These are phyloP conservation scores for Colaptes auratus DNA, from an alignment of 2,113 vertebrate species.

Conservation along the genomic window DNA sequence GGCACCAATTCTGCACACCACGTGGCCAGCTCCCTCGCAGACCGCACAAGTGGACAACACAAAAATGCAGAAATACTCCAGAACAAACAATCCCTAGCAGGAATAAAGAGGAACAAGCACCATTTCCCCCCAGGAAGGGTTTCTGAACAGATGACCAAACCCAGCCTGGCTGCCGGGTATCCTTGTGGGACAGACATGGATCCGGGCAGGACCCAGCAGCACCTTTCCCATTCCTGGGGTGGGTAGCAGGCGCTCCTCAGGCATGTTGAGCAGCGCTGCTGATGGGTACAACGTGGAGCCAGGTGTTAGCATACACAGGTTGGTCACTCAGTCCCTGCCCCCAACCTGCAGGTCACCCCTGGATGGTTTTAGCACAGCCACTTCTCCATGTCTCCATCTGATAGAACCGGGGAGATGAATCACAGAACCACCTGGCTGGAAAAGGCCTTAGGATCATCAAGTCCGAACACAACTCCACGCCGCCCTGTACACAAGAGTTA, in stretches of 20 bases:
- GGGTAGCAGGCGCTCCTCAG: not conserved
- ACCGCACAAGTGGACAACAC: not conserved
- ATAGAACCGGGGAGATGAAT: not conserved
- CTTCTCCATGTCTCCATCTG: not conserved
- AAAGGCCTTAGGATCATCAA: too few relatives aligned
- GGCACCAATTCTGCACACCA: not conserved
- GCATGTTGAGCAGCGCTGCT: not conserved
- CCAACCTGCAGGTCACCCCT: not conserved
- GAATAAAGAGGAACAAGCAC: not conserved
- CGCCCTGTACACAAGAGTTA: too few relatives aligned
- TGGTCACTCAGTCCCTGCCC: not conserved
- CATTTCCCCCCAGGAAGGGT: not conserved
- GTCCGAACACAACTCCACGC: too few relatives aligned
- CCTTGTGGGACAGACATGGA: rapidly evolving
- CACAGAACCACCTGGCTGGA: too few relatives aligned
- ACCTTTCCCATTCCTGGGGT: not conserved
- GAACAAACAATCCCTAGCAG: not conserved
- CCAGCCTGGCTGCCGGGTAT: not conserved
- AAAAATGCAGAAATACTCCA: not conserved
- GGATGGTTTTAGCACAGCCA: not conserved
- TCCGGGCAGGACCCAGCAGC: rapidly evolving
- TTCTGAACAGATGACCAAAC: not conserved
- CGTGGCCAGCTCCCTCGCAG: not conserved
- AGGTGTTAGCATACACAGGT: rapidly evolving
- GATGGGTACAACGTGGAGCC: rapidly evolving